A percentile compares a stretch with the other conserved stretches of the same genome.
Evolutionary conservation across 2,113 vertebrate genomes (phyloP).

Genomic region (Gymnarchus niloticus): DNA sequence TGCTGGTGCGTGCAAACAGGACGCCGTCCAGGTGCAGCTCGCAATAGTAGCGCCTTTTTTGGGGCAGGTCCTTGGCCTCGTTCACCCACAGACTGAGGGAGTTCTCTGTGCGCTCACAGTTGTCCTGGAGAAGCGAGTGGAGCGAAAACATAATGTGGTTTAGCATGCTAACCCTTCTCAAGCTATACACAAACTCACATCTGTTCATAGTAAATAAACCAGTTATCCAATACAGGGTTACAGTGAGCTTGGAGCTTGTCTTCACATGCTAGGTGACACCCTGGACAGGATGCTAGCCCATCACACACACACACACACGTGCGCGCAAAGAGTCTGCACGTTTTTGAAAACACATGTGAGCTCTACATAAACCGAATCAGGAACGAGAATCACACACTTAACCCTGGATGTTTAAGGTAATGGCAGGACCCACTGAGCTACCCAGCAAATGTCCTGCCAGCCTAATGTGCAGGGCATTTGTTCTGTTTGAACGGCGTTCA

Average conservation of each 20-base stretch:
- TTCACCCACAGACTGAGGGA: slow-evolving; percentile 84
- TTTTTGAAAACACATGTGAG: not conserved
- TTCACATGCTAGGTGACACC: not conserved
- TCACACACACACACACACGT: too few species aligned
- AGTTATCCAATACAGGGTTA: not conserved
- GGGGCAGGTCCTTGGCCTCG: slow-evolving; percentile 77
- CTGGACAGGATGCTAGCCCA: not conserved
- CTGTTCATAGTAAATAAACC: not conserved
- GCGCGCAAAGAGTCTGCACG: too few species aligned
- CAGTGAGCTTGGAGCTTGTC: not conserved
- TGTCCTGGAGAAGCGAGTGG: slow-evolving; percentile 63
- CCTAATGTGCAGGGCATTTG: not conserved
- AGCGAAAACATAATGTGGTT: not conserved
- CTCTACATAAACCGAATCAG: not conserved
- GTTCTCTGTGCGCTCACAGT: slow-evolving; percentile 75
- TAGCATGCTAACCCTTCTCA: not conserved
- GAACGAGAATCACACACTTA: not conserved
- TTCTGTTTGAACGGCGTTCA: not conserved
- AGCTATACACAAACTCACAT: not conserved
- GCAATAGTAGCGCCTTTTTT: slow-evolving; percentile 68
- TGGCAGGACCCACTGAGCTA: too few species aligned
- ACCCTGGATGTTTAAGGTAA: not conserved
- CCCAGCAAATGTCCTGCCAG: too few species aligned
- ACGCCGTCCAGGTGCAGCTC: slow-evolving; percentile 79
- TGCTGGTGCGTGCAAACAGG: slow-evolving; percentile 77